Percentiles rank a stretch among this genome's conserved stretches.
These are phyloP conservation scores for Nesoenas mayeri DNA, from an alignment of 2,113 vertebrate genomes.

Conservation along the genomic window DNA sequence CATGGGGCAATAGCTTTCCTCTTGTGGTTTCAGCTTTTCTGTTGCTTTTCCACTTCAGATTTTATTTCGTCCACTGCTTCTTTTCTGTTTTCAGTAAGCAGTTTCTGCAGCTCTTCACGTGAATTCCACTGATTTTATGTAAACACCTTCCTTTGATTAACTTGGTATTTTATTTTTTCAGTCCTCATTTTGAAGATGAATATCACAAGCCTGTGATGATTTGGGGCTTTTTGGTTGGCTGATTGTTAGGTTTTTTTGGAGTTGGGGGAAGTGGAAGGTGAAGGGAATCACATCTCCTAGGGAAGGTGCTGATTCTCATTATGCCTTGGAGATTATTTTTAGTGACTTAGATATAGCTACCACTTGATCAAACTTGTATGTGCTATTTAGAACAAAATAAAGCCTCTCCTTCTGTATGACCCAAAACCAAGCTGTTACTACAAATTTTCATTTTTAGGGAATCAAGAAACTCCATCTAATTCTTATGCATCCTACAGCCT, in stretches of 20 bases:
- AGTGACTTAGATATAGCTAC: neutral
- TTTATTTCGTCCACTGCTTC: neutral
- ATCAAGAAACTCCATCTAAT: neutral
- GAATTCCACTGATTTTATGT: neutral
- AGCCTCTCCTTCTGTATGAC: neutral
- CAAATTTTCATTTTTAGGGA: neutral
- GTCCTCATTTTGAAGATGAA: neutral
- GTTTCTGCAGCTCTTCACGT: neutral
- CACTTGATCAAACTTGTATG: neutral
- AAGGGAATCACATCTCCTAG: neutral
- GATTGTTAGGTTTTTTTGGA: neutral
- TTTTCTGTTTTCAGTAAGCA: neutral
- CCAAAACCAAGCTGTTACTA: neutral
- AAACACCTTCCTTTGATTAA: neutral
- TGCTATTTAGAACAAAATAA: constrained; percentile 6
- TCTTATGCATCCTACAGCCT: neutral
- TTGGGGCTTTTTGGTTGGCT: neutral
- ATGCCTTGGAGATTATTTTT: neutral
- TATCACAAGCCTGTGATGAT: neutral
- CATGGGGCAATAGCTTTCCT: neutral
- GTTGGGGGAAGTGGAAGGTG: neutral
- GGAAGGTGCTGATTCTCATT: neutral
- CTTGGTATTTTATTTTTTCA: neutral
- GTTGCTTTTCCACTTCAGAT: neutral
- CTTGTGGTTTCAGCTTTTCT: neutral